Evolutionary conservation across 2,113 vertebrate species (phyloP).

Genomic region (Aphelocoma coerulescens): DNA sequence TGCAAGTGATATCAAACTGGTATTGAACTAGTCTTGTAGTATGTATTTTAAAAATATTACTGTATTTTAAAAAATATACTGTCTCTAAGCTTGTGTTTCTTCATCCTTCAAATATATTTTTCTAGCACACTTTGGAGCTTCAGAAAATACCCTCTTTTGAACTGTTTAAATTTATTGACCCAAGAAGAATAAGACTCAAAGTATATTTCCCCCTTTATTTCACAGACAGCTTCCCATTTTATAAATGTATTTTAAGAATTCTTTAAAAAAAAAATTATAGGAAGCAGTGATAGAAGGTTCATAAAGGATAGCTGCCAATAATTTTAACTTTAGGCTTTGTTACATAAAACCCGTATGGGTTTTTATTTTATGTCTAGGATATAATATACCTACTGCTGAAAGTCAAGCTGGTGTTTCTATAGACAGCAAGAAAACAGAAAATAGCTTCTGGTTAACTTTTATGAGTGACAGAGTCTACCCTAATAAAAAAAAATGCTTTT

Average conservation of each 20-base stretch:
- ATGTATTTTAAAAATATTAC: background rate
- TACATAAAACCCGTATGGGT: background rate
- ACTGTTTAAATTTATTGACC: background rate
- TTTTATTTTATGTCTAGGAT: background rate
- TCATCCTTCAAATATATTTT: background rate
- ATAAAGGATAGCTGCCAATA: background rate
- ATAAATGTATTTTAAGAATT: background rate
- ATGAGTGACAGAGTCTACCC: background rate
- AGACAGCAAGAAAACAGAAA: background rate
- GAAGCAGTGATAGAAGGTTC: background rate
- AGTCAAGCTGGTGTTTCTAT: background rate
- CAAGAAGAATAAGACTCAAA: background rate
- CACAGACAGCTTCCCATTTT: background rate
- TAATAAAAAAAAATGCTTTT: background rate
- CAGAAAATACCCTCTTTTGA: background rate
- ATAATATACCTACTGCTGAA: background rate
- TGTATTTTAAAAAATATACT: background rate
- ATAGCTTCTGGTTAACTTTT: background rate
- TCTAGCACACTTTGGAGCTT: background rate
- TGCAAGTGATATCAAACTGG: background rate
- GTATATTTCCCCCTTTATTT: background rate
- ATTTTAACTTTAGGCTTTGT: background rate
- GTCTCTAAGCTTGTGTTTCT: background rate
- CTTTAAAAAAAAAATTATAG: background rate
- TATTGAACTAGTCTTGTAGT: background rate